phyloP scores from a whole-genome alignment of 2,888 invertebrate species.

The Didymodactylos carnosus region DNA sequence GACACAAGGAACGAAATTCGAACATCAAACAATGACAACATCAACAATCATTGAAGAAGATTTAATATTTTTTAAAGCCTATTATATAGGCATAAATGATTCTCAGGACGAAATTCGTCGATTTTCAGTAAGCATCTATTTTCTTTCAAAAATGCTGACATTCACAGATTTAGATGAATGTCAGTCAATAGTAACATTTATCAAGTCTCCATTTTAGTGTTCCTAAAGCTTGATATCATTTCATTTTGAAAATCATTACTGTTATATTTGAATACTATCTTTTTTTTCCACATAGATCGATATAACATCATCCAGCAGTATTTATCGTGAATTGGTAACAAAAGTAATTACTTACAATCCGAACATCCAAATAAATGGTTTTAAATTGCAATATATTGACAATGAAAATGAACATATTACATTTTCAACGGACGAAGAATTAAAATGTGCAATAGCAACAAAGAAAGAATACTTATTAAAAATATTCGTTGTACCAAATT shows the following conservation, averaged over 20 bases:
- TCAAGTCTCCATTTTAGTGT: no score
- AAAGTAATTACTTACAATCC: not conserved
- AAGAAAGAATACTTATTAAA: not conserved
- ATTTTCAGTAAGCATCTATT: conserved; percentile 41
- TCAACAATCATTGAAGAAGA: no score
- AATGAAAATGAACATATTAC: conserved; percentile 46
- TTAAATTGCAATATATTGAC: conserved; percentile 36
- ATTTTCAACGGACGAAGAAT: conserved; percentile 48
- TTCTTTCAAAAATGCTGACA: conserved; percentile 47
- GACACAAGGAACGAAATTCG: no score
- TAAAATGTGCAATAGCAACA: conserved; percentile 22
- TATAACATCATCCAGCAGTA: not conserved
- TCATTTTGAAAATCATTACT: no score
- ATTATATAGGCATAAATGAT: conserved; percentile 15
- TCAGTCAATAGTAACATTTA: no score
- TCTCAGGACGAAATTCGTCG: conserved; percentile 43
- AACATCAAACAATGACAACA: no score
- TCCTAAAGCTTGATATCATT: no score
- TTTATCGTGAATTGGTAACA: not conserved
- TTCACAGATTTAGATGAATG: no score
- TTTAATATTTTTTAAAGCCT: not conserved
- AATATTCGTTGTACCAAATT: not conserved
- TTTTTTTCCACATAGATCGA: conserved; percentile 36
- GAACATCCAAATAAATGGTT: not conserved
- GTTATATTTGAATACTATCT: no score